Evolutionary conservation across 2,888 invertebrate species (phyloP).

Genomic region (Cheilosia scutellata): DNA sequence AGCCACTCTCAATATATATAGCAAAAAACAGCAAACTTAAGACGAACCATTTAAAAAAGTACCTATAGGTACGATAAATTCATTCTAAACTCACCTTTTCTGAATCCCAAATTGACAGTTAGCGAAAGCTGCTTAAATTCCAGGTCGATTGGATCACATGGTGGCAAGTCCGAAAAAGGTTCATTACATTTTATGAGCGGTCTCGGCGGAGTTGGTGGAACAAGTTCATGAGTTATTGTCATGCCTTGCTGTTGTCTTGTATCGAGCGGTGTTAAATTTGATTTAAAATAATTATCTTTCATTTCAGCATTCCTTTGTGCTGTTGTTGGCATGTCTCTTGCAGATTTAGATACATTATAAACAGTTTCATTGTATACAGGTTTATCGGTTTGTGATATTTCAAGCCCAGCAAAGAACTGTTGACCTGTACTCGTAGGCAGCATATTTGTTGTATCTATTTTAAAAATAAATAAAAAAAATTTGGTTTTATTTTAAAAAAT

Average conservation of each 20-base stretch:
- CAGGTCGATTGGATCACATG: constrained; percentile 88
- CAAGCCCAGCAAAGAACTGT: constrained; percentile 52
- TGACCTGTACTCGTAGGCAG: constrained; percentile 59
- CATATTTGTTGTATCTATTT: constrained; percentile 28
- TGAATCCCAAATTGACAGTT: constrained; percentile 89
- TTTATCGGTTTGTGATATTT: constrained; percentile 50
- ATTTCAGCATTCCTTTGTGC: constrained; percentile 49
- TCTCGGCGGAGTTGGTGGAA: not conserved
- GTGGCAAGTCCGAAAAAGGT: constrained; percentile 82
- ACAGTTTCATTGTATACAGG: constrained; percentile 73
- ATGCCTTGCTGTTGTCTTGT: constrained; percentile 28
- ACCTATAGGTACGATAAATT: not conserved
- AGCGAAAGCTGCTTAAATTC: constrained; percentile 90
- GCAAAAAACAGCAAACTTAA: not conserved
- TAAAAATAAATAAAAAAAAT: not conserved
- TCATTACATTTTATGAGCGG: constrained; percentile 51
- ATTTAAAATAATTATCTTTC: constrained; percentile 29
- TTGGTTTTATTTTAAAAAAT: not conserved
- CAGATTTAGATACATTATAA: constrained; percentile 54
- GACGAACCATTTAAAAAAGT: not conserved
- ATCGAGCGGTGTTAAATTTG: constrained; percentile 41
- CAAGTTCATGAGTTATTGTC: constrained; percentile 19
- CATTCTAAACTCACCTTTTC: constrained; percentile 87
- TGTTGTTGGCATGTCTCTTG: not conserved
- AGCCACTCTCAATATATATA: not conserved